Evolutionary conservation across 2,797 vertebrate species (phyloP).

Genomic region (Pipistrellus kuhlii): DNA sequence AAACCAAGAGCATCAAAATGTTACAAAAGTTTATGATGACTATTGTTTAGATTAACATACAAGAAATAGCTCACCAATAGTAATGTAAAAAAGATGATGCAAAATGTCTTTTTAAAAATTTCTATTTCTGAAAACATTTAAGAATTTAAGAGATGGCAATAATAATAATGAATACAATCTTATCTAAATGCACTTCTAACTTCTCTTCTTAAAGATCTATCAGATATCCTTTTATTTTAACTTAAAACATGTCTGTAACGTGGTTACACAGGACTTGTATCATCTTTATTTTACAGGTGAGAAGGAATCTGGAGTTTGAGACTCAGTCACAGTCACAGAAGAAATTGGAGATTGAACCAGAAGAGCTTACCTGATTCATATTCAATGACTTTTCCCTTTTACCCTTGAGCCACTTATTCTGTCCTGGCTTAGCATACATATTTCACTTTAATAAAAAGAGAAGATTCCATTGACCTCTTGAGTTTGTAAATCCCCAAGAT

Average conservation of each 20-base stretch:
- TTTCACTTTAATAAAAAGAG: constrained; percentile 20
- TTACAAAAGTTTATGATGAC: neutral
- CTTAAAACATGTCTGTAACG: neutral
- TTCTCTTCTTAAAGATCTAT: neutral
- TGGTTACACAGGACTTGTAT: neutral
- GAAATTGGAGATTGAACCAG: neutral
- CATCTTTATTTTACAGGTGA: neutral
- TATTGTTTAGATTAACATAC: neutral
- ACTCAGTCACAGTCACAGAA: neutral
- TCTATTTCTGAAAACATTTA: constrained; percentile 2
- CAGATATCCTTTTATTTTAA: neutral
- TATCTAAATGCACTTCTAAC: neutral
- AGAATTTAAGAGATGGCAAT: neutral
- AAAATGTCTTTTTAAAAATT: neutral
- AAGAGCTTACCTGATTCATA: neutral
- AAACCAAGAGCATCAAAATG: neutral
- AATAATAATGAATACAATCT: neutral
- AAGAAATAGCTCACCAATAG: neutral
- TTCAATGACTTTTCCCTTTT: neutral
- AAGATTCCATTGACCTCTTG: neutral
- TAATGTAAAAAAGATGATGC: neutral
- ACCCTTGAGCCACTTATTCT: neutral
- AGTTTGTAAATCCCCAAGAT: constrained; percentile 37
- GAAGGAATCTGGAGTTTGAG: neutral
- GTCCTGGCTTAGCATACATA: neutral